Base-by-base conservation (phyloP, 1,140 invertebrate species). In the Ceratina australensis region DNA sequence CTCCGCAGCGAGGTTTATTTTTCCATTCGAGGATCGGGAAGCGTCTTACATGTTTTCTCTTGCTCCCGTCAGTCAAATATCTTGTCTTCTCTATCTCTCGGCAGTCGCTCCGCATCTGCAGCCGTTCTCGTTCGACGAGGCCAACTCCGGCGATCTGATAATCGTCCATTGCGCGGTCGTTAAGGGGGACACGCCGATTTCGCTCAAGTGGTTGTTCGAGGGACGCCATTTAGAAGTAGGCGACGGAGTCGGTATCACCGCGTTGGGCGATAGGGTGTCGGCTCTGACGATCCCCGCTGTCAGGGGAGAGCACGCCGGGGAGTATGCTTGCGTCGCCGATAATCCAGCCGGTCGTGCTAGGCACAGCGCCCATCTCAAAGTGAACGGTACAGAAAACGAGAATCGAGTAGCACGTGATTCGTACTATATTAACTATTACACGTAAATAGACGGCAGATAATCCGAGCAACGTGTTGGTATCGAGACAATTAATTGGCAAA, bases 261-360 rank as follows among this genome's bases (percentile, higher is more conserved):
- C 94, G 87, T 93, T 94, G 89, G 92, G 93, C 69, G 90, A 93
- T 85, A 87, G 93, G 82, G 91, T 93, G 56, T 93, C 93, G 78
- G 91, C 92, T 56, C 87, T 93, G 72, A 93, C 92, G 75, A 93
- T 93, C 78, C 90, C 92, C 57, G 84, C 90, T 12, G 91, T 92
- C 54, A 88, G 82, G 80, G 90, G 89, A 68, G 91, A 93, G 78
- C 94, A 96, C 90, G 92, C 94, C 72, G 96, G 96, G 16, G 95
- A 96, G 86, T 97, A 96, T 89, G 95, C 95, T 18, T 97, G 96
- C 90, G 90, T 94, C 42, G 96, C 95, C 28, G 93, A 92, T 80
- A 97, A 97, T 91, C 90, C 92, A 59, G 95, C 95, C 56, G 95
- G 95, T 76, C 92, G 90, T 69, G 93, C 93, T 68, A 93, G 92